Base-by-base conservation (phyloP, 1,140 invertebrate species). In the Adoxophyes honmai region DNA sequence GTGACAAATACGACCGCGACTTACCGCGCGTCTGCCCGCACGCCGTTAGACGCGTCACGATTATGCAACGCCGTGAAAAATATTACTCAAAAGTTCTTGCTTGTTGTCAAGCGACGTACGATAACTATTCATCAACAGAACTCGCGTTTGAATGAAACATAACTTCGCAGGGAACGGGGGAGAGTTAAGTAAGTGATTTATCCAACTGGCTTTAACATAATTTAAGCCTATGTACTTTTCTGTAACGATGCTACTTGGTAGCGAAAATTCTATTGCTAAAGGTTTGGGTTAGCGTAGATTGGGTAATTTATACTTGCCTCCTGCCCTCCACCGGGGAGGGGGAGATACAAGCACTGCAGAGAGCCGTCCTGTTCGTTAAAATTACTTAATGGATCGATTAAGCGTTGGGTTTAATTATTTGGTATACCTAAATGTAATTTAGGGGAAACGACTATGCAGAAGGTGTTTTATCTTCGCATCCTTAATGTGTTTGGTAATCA, bases 221-320 rank as follows among this genome's bases (percentile, higher is more conserved):
- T 81, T 78, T 77, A 82, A 76, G 77, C 72, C 77, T 79, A 77
- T 71, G 70, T 82, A 81, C 73, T 81, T 80, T 78, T 74, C 67
- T 76, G 66, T 77, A 74, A 77, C 63, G 73, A 75, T 76, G 78
- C 71, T 70, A 74, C 75, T 76, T 70, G 70, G 72, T 71, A 70
- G 70, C 69, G 75, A 78, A 84, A 82, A 79, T 83, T 81, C 77
- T 80, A 84, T 83, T 80, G 78, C 78, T 74, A 76, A 75, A 81
- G 81, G 75, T 74, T 81, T 77, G 74, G 82, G 85, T 85, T 78
- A 81, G 68, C 76, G 79, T 81, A 86, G 82, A 88, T 86, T 88
- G 75, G 82, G 85, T 88, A 86, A 88, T 88, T 88, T 88, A 86
- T 88, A 87, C 74, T 84, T 79, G 81, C 81, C 81, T 73, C 73